phyloP scores from a whole-genome alignment of 2,888 invertebrate genomes.

The Ptycholaimellus sp. region DNA sequence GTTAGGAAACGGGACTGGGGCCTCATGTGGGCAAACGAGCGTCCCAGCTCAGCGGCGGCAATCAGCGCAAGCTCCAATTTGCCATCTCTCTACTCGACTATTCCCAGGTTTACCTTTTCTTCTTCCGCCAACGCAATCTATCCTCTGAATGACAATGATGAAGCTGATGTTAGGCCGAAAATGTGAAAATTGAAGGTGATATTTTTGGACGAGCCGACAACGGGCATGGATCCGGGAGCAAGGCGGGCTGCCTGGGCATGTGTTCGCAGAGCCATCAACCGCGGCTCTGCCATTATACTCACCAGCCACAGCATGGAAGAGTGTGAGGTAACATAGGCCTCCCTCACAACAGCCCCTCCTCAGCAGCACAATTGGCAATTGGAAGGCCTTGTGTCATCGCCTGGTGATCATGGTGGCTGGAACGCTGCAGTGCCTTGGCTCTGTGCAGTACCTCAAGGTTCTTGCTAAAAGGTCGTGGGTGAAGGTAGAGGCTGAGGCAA shows the following conservation, averaged over 20 bases:
- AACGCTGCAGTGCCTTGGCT: conserved; percentile 6
- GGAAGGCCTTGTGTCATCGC: conserved; percentile 6
- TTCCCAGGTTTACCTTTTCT: too few relatives aligned
- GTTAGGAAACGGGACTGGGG: background rate
- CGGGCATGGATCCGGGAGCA: conserved; percentile 25
- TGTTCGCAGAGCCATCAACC: background rate
- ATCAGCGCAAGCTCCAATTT: conserved; percentile 1
- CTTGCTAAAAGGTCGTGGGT: too few relatives aligned
- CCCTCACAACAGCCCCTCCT: too few relatives aligned
- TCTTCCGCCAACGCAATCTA: too few relatives aligned
- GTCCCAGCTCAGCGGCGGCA: background rate
- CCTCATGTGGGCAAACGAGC: background rate
- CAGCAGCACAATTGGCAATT: too few relatives aligned
- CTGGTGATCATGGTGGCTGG: conserved; percentile 9
- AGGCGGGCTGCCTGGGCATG: conserved; percentile 35
- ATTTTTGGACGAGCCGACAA: conserved; percentile 37
- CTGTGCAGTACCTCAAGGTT: conserved; percentile 8
- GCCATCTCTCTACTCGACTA: background rate
- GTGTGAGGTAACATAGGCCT: too few relatives aligned
- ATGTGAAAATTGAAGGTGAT: too few relatives aligned
- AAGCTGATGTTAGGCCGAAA: too few relatives aligned
- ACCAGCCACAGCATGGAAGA: conserved; percentile 8
- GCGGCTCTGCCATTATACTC: background rate
- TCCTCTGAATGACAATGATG: too few relatives aligned
- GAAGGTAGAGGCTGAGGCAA: too few relatives aligned